A percentile compares a stretch with the other conserved stretches of the same genome.
Conservation (phyloP, 2,113 vertebrate genomes). For the Anhinga anhinga region DNA sequence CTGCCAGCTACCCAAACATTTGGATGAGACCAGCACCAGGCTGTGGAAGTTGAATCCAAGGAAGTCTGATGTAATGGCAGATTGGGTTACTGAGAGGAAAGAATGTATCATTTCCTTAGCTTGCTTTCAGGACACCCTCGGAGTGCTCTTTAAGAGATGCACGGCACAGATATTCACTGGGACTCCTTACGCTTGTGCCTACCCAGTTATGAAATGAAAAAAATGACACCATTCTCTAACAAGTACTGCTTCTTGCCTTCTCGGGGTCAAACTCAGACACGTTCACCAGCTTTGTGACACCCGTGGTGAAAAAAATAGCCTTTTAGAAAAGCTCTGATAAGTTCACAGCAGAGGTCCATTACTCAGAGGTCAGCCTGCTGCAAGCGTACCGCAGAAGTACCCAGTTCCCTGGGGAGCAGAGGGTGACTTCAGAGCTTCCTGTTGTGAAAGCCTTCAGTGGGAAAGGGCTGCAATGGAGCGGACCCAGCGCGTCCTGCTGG, state of each 20-base stretch:
- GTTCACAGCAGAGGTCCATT: neutral
- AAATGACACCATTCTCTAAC: neutral
- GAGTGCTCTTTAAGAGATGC: neutral
- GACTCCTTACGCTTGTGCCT: neutral
- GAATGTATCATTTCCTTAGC: neutral
- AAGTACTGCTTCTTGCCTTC: neutral
- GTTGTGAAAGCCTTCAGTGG: accelerated
- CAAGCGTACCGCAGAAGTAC: accelerated
- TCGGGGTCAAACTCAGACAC: neutral
- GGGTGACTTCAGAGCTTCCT: neutral
- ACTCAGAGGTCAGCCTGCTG: neutral
- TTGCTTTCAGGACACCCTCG: neutral
- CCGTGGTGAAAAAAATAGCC: accelerated
- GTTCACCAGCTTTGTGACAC: neutral
- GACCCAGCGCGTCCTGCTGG: accelerated
- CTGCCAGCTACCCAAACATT: neutral
- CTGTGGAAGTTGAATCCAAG: neutral
- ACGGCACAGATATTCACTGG: neutral
- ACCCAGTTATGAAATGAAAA: neutral
- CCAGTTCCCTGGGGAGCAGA: neutral
- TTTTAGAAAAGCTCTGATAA: neutral
- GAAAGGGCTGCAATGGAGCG: neutral
- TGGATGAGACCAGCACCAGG: neutral
- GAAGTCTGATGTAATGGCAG: neutral
- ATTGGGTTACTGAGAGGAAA: neutral